Conservation (phyloP, 2,888 invertebrate genomes). For the Nomada flava region DNA sequence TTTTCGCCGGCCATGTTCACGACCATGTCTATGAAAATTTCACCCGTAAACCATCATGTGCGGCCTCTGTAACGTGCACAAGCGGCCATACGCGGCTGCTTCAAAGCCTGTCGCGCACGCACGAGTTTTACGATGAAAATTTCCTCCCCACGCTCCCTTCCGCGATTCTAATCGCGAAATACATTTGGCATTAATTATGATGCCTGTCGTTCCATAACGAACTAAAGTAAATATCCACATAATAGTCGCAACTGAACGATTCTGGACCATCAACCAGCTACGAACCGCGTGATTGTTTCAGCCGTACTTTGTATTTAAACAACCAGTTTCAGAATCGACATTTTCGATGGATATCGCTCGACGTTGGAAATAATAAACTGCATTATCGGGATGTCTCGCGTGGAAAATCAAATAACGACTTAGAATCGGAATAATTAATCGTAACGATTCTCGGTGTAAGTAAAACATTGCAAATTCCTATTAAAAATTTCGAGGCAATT, state of each 20-base stretch:
- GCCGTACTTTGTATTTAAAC: slow-evolving; percentile 45
- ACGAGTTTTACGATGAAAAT: slow-evolving; percentile 49
- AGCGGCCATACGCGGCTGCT: slow-evolving; percentile 25
- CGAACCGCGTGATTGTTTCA: slow-evolving; percentile 30
- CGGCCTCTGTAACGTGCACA: slow-evolving; percentile 30
- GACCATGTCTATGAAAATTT: slow-evolving; percentile 46
- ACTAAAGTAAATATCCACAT: slow-evolving; percentile 58
- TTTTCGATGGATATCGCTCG: slow-evolving; percentile 21
- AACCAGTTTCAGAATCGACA: slow-evolving; percentile 22
- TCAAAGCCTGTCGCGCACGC: slow-evolving; percentile 28
- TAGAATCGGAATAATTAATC: slow-evolving; percentile 1
- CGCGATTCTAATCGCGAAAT: slow-evolving; percentile 59
- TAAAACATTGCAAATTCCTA: neutral
- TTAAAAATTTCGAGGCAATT: neutral
- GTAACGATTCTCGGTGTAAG: neutral
- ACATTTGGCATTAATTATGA: slow-evolving; percentile 63
- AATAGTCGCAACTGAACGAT: slow-evolving; percentile 55
- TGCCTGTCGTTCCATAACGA: slow-evolving; percentile 48
- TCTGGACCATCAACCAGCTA: slow-evolving; percentile 29
- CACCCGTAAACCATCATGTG: slow-evolving; percentile 42
- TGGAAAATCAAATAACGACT: neutral
- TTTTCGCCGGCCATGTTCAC: slow-evolving; percentile 21
- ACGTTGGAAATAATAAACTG: slow-evolving; percentile 44
- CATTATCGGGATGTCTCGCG: slow-evolving; percentile 14
- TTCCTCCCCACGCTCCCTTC: slow-evolving; percentile 22